Base-by-base conservation (phyloP, 2,797 vertebrate species). In the Falco rusticolus region DNA sequence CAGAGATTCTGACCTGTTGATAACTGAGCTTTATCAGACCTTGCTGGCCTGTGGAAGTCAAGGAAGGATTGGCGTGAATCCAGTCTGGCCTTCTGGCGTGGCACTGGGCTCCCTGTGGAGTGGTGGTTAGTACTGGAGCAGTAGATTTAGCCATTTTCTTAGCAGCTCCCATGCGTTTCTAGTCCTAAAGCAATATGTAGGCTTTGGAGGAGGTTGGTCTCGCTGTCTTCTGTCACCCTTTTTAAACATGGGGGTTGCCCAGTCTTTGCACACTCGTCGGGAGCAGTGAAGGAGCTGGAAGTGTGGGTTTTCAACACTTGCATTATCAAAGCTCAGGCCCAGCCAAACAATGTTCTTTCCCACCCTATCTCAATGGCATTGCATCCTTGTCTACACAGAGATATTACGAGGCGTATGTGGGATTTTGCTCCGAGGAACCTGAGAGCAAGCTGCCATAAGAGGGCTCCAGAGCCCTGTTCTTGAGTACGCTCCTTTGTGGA, bases 391-490 rank as follows among this genome's bases (percentile, higher is more conserved):
- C 51, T 80, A 6, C n/a, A 3, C 43, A 33, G 84, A 64, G 72
- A 19, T 26, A 0, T 21, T 22, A 0, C 0, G 29, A 59, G 50
- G 34, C 1, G 0, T n/a, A 2, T 0, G 0, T 21, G 25, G 82
- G 72, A 15, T 70, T 81, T 17, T 47, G 82, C 69, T 95, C 28
- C 0, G 3, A 59, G 61, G 75, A 26, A 93, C 68, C 82, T 86
- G 76, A 43, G 48, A 95, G 15, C 3, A 47, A 87, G 39, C 72
- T 82, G 89, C 94, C 98, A 5, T 96, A 86, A 98, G 98, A 84
- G 97, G 98, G 97, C 98, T 82, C 83, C 96, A 94, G 80, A 96
- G 93, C 87, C 83, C 95, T 68, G 84, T 54, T 90, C 76, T 92
- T 96, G 68, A 72, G 47, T 26, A 3, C 1, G 3, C 11, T 81